Evolutionary conservation across 2,888 invertebrate genomes (phyloP).

Genomic region (Osmoderma eremita): DNA sequence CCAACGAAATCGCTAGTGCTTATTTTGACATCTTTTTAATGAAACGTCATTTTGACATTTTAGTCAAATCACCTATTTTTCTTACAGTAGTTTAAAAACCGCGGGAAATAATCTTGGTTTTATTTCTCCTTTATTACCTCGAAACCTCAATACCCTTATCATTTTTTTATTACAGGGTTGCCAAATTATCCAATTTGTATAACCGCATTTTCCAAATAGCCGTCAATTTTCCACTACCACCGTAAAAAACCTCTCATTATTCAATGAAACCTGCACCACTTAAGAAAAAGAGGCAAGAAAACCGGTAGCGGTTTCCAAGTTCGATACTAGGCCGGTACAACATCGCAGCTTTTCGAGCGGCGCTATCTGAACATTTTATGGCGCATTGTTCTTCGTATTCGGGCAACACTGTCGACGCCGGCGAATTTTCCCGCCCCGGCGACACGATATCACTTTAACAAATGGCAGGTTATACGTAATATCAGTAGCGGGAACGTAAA

Average conservation of each 20-base stretch:
- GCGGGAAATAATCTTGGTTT: background rate
- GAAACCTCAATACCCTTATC: background rate
- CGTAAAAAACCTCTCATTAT: constrained; percentile 10
- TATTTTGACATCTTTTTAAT: no score
- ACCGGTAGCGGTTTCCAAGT: no score
- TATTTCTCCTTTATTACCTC: background rate
- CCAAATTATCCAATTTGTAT: background rate
- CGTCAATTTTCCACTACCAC: constrained; percentile 5
- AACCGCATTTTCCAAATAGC: background rate
- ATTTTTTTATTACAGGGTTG: background rate
- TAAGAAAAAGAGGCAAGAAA: background rate
- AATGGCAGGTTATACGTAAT: constrained; percentile 36
- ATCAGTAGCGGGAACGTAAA: constrained; percentile 26
- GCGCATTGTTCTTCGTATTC: constrained; percentile 29
- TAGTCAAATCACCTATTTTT: no score
- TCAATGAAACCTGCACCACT: constrained; percentile 13
- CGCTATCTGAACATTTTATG: constrained; percentile 34
- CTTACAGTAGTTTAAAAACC: no score
- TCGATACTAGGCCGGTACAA: background rate
- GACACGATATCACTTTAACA: constrained; percentile 37
- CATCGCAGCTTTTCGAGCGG: constrained; percentile 24
- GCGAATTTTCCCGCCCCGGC: constrained; percentile 28
- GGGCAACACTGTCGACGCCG: constrained; percentile 24
- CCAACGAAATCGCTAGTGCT: no score
- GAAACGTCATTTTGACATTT: no score